Base-by-base conservation (phyloP, 30 jellyfish, hydroid and myxozoan genomes). In the Hydractinia symbiolongicarpus region DNA sequence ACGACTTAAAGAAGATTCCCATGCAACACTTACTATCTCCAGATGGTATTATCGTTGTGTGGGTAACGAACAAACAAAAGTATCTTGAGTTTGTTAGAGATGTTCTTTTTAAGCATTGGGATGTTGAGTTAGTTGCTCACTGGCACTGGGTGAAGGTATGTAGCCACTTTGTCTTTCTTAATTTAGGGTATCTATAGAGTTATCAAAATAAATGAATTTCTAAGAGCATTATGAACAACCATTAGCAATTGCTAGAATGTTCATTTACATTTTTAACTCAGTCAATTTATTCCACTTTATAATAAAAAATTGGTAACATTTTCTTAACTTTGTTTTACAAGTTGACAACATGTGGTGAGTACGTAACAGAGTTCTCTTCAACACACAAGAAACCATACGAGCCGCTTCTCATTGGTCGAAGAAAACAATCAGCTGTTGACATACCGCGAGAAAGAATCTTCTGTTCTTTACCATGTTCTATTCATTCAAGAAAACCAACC, bases 71-170 rank as follows among this genome's bases (percentile, higher is more conserved):
- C 64, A 91, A 86, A 52, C 69, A 60, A 90, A 78, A 81, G 58
- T 70, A 79, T n/a, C 67, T 83, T 6, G 86, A 80, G 7, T 91
- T 86, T 67, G 98, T 86, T 7, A 74, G 54, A 64, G 83, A 86
- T 6, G 90, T 75, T 61, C 86, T 91, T 7, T 84, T 91, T 67
- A 90, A 87, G 30, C 11, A 17, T 15, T 91, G 98, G 98, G 81
- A 81, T 13, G 53, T 86, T 20, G 74, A 79, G 60, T 75, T 82
- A 30, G 20, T 83, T 9, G 96, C 89, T 66, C 95, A 91, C 50
- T 91, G 98, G 98, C 79, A 71, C 66, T 91, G 96, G 98, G 81
- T 86, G 40, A 91, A 91, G 91, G 98, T 91, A 51, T 15, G 81
- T 17, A 64, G 8, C 44, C 44, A 30, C 44, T 30, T 30, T 30